Conservation (phyloP, 2,113 vertebrate species). For the Podocnemis expansa region DNA sequence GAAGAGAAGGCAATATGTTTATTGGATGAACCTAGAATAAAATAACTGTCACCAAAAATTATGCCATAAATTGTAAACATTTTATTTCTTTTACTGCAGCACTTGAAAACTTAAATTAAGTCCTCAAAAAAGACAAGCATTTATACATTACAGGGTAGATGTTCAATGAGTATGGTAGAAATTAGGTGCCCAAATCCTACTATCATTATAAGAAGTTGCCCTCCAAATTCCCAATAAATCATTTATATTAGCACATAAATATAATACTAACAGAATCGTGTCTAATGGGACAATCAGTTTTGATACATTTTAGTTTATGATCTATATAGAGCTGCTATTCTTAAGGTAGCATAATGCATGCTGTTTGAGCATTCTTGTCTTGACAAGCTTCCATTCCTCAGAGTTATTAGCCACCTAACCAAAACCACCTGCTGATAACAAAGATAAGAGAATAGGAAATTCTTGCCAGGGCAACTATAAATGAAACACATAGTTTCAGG, state of each 20-base stretch:
- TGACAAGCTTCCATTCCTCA: slow-evolving; percentile 8
- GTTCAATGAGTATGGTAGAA: neutral
- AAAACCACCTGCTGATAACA: slow-evolving; percentile 46
- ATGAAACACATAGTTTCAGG: neutral
- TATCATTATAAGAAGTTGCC: neutral
- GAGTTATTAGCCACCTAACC: slow-evolving; percentile 44
- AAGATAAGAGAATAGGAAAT: slow-evolving; percentile 39
- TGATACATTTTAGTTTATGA: neutral
- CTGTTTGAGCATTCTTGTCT: neutral
- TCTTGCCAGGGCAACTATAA: neutral
- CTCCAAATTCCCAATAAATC: slow-evolving; percentile 29
- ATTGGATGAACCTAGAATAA: slow-evolving; percentile 42
- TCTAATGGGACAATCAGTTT: neutral
- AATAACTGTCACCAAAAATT: slow-evolving; percentile 41
- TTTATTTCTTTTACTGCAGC: neutral
- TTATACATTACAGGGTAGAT: neutral
- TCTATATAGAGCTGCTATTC: neutral
- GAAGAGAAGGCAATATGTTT: slow-evolving; percentile 6
- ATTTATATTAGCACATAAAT: neutral
- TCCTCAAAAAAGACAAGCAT: slow-evolving; percentile 25
- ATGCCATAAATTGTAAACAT: slow-evolving; percentile 5
- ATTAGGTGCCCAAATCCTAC: neutral
- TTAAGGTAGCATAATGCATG: neutral
- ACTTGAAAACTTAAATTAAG: neutral
- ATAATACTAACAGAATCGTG: neutral